These are phyloP conservation scores for Synanthedon formicaeformis DNA, from an alignment of 2,888 invertebrate species.

Conservation along the genomic window DNA sequence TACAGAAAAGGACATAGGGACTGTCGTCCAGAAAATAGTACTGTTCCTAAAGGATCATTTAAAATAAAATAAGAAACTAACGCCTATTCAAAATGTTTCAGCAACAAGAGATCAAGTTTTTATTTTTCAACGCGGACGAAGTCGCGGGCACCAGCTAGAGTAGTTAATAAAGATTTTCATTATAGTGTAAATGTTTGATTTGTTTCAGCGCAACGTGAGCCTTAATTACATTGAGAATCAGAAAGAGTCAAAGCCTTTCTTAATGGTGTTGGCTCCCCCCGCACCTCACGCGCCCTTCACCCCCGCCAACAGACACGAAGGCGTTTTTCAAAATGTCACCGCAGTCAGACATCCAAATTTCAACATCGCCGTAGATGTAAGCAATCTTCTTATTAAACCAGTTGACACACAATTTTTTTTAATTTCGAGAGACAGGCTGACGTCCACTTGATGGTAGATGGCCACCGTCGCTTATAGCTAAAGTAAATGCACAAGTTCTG, in stretches of 20 bases:
- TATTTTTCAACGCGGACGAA: background rate
- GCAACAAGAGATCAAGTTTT: background rate
- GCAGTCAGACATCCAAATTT: constrained; percentile 78
- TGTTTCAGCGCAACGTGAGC: constrained; percentile 40
- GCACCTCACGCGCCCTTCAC: constrained; percentile 90
- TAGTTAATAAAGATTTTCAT: too few species aligned
- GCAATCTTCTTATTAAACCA: constrained; percentile 3
- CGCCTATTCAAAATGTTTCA: too few species aligned
- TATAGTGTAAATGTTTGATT: background rate
- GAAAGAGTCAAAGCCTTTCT: constrained; percentile 71
- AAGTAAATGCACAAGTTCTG: too few species aligned
- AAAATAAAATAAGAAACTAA: too few species aligned
- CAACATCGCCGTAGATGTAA: constrained; percentile 58
- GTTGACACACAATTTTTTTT: too few species aligned
- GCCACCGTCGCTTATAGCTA: too few species aligned
- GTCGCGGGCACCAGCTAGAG: too few species aligned
- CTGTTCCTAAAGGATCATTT: too few species aligned
- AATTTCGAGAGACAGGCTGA: too few species aligned
- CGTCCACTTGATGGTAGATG: too few species aligned
- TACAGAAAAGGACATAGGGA: too few species aligned
- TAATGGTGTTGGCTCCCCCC: constrained; percentile 89
- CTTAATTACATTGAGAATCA: constrained; percentile 52
- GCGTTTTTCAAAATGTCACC: constrained; percentile 69
- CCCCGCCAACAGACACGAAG: constrained; percentile 79
- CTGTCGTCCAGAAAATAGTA: too few species aligned